Conservation (phyloP, 2,797 vertebrate species). For the Cossypha dichroa region DNA sequence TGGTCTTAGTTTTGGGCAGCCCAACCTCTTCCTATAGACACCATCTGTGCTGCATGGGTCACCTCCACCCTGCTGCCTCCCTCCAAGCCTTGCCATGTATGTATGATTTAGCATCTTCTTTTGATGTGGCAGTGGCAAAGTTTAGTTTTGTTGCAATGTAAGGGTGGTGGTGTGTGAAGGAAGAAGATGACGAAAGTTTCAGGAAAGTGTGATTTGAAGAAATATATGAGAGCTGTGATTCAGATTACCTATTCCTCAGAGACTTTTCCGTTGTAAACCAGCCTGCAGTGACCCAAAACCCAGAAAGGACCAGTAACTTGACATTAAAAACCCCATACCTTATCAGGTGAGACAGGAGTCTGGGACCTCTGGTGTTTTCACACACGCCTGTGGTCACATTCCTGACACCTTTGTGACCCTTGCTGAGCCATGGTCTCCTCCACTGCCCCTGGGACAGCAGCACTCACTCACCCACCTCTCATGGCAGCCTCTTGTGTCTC, state of each 20-base stretch:
- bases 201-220: background rate
- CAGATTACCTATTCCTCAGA: background rate
- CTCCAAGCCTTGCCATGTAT: background rate
- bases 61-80: rapidly evolving
- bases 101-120: background rate
- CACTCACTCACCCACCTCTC: background rate
- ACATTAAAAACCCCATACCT: background rate
- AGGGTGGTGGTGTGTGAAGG: background rate
- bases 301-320: background rate
- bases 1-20: background rate
- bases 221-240: background rate
- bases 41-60: background rate
- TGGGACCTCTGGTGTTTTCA: background rate
- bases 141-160: background rate
- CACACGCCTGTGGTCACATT: background rate
- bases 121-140: background rate
- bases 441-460: background rate
- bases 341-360: background rate
- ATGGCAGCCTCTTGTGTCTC: background rate
- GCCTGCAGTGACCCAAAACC: background rate
- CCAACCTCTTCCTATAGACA: background rate
- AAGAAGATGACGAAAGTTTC: background rate
- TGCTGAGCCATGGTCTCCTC: background rate
- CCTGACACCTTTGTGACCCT: background rate
- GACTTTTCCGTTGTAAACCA: background rate